Conservation (phyloP, 1,140 invertebrate species). For the Drosophila busckii region DNA sequence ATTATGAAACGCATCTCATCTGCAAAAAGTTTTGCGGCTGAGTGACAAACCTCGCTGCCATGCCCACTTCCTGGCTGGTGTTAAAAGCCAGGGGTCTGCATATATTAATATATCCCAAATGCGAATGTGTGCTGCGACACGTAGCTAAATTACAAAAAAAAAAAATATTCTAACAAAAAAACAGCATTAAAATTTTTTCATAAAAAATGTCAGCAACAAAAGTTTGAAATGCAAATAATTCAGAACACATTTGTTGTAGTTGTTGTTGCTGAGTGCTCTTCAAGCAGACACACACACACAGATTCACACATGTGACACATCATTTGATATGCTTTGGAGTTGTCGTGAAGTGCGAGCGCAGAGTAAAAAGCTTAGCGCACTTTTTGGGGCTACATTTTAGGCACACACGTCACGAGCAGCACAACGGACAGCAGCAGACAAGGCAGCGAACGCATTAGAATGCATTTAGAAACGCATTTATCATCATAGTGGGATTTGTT, state of each 20-base stretch:
- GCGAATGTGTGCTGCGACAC: slow-evolving; percentile 42
- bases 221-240: slow-evolving; percentile 74
- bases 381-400: slow-evolving; percentile 36
- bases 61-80: slow-evolving; percentile 28
- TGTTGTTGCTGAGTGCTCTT: slow-evolving; percentile 53
- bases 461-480: slow-evolving; percentile 75
- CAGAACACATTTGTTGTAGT: slow-evolving; percentile 36
- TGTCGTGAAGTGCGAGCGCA: slow-evolving; percentile 10
- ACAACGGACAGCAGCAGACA: slow-evolving; percentile 1
- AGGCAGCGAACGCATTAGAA: slow-evolving; percentile 70
- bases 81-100: slow-evolving; percentile 71
- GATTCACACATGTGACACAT: slow-evolving; percentile 24
- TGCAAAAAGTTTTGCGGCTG: slow-evolving; percentile 64
- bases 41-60: slow-evolving; percentile 26
- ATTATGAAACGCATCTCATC: slow-evolving; percentile 65
- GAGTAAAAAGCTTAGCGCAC: slow-evolving; percentile 31
- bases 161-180: slow-evolving; percentile 31
- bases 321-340: slow-evolving; percentile 46
- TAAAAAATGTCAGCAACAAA: slow-evolving; percentile 77
- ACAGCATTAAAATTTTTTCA: slow-evolving; percentile 75
- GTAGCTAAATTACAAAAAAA: slow-evolving; percentile 3
- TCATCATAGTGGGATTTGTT: slow-evolving; percentile 47
- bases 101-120: slow-evolving; percentile 75
- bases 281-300: slow-evolving; percentile 29
- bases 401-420: slow-evolving; percentile 30